These are phyloP conservation scores for Sialia sialis DNA, from an alignment of 2,113 vertebrate genomes.

Conservation along the genomic window DNA sequence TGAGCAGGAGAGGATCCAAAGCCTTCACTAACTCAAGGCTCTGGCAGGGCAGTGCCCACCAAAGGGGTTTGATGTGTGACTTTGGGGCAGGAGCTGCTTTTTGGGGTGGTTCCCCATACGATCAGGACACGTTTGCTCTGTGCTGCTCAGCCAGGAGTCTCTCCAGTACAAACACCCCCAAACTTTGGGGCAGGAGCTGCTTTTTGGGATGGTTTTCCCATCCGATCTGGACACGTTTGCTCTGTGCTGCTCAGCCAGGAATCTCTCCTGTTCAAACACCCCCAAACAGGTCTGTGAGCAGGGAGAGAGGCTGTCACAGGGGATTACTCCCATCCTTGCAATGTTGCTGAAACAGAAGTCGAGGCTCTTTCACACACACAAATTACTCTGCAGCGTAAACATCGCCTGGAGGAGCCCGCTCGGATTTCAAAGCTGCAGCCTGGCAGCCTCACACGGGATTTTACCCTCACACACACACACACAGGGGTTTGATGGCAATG, in stretches of 20 bases:
- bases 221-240: fast-evolving
- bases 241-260: background rate
- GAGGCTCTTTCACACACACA: conserved; percentile 43
- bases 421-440: conserved; percentile 46
- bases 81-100: background rate
- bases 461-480: background rate
- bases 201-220: background rate
- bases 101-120: fast-evolving
- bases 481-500: background rate
- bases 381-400: background rate
- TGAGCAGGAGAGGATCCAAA: background rate
- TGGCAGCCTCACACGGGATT: background rate
- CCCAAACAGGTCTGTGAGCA: fast-evolving
- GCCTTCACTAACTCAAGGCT: background rate
- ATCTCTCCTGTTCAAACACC: background rate
- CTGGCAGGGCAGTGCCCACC: background rate
- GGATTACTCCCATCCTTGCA: background rate
- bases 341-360: background rate
- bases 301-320: background rate
- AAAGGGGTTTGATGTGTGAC: fast-evolving
- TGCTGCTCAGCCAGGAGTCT: background rate
- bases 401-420: conserved; percentile 30
- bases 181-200: background rate
- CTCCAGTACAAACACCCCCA: background rate
- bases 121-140: fast-evolving